Conservation (phyloP, 2,888 invertebrate species). For the Xestia c-nigrum region DNA sequence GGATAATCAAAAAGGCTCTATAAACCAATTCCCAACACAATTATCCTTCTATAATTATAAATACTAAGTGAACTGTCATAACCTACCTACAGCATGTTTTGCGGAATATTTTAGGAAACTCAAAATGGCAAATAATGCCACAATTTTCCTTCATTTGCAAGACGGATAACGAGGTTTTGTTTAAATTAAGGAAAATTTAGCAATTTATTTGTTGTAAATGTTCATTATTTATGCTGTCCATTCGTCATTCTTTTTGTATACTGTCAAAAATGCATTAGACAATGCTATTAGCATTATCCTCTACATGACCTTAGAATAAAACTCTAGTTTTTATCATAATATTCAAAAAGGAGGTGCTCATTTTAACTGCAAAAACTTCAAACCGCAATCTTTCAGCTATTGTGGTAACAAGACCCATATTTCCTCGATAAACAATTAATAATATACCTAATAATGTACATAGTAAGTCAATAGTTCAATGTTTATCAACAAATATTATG, state of each 20-base stretch:
- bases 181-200: conserved; percentile 49
- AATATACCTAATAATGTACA: neutral
- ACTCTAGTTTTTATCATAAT: conserved; percentile 34
- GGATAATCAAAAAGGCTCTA: conserved; percentile 10
- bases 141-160: conserved; percentile 50
- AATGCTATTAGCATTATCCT: conserved; percentile 44
- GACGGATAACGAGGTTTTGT: conserved; percentile 42
- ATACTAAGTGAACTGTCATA: neutral
- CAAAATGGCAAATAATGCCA: conserved; percentile 16
- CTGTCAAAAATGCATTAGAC: conserved; percentile 45
- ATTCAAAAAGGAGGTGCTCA: conserved; percentile 1
- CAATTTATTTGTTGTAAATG: conserved; percentile 38
- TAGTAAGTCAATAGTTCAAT: conserved; percentile 17
- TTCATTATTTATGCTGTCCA: conserved; percentile 37
- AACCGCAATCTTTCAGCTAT: neutral
- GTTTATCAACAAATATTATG: conserved; percentile 53
- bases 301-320: conserved; percentile 33
- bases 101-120: conserved; percentile 23
- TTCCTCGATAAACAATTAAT: conserved; percentile 17
- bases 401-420: neutral
- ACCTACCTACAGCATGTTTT: neutral
- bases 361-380: conserved; percentile 4
- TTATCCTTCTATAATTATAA: conserved; percentile 35
- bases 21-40: neutral
- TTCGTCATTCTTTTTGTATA: conserved; percentile 41